Evolutionary conservation across 2,888 invertebrate genomes (phyloP), one percentile per base, ranked within the genome.

Genomic region (Lasioglossum malachurum): DNA sequence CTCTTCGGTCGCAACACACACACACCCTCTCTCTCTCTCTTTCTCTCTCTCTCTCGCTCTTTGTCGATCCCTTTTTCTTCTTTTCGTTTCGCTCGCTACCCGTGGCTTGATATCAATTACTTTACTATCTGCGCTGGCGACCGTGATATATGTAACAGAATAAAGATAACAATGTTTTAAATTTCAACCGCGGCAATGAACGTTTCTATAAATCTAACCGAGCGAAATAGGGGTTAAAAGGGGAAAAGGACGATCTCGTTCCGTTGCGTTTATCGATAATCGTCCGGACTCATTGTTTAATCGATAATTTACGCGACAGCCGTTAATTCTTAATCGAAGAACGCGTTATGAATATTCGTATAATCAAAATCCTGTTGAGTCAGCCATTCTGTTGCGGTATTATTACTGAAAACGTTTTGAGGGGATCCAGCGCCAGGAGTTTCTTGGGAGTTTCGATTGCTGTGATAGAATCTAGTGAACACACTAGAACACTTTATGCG

Each of bases 91-190:
- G 41, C 12, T 64, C 64, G 64, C 49, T 49, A n/a, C 8, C 72
- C 38, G 38, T 44, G 67, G 82, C 75, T 81, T 73, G 82, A 78
- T 86, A 86, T 86, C 86, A 86, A 86, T 86, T 86, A 86, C 86
- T 85, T 86, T 73, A 73, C 85, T 81, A 86, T 86, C 85, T 81
- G 57, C 64, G 5, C 67, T 41, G 49, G 23, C 49, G 84, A 41
- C 35, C 41, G 84, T 85, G 85, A 85, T 85, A 84, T 85, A 85
- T 84, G 85, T 85, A 85, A 85, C 84, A 84, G 84, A 84, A 80
- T 80, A 84, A 84, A 85, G 85, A 85, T 85, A 85, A 80, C 80
- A 74, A 84, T 76, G 75, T 69, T 82, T 84, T 84, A 80, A 85
- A 85, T 80, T 84, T 74, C 79, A 46, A 74, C 53, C 82, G 35